Evolutionary conservation across 2,888 invertebrate species (phyloP).

Genomic region (Tryphoninae sp.): DNA sequence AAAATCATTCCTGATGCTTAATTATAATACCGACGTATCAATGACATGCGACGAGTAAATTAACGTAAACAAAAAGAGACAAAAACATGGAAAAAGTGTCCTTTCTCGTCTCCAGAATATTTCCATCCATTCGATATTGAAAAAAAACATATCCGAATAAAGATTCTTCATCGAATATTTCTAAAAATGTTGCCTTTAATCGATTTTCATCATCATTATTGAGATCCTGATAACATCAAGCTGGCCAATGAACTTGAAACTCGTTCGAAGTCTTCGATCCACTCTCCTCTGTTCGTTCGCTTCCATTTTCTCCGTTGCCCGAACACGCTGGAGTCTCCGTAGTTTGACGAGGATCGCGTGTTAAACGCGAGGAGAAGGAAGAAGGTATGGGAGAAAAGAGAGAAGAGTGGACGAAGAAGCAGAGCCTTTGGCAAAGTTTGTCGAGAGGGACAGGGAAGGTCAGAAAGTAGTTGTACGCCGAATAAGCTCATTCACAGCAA

Average conservation of each 20-base stretch:
- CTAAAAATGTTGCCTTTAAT: neutral
- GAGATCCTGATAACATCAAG: slow-evolving; percentile 8
- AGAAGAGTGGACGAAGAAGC: slow-evolving; percentile 19
- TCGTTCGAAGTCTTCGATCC: neutral
- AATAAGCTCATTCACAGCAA: slow-evolving; percentile 19
- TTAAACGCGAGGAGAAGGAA: slow-evolving; percentile 17
- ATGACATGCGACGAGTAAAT: too few relatives aligned
- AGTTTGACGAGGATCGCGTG: slow-evolving; percentile 27
- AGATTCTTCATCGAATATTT: neutral
- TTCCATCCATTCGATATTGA: too few relatives aligned
- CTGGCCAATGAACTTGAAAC: neutral
- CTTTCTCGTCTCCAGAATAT: too few relatives aligned
- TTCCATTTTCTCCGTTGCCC: neutral
- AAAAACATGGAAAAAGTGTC: too few relatives aligned
- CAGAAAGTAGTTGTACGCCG: slow-evolving; percentile 17
- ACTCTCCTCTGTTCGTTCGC: neutral
- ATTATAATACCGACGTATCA: too few relatives aligned
- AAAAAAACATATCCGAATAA: too few relatives aligned
- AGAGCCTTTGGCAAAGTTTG: slow-evolving; percentile 48
- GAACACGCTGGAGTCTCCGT: slow-evolving; percentile 23
- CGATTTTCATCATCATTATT: neutral
- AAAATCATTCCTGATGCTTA: too few relatives aligned
- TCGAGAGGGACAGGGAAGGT: slow-evolving; percentile 4
- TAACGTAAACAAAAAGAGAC: too few relatives aligned
- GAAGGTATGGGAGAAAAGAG: neutral